A percentile compares a stretch with the other conserved stretches of the same genome.
Conservation (phyloP, 2,113 vertebrate genomes). For the Rhinolophus ferrumequinum region DNA sequence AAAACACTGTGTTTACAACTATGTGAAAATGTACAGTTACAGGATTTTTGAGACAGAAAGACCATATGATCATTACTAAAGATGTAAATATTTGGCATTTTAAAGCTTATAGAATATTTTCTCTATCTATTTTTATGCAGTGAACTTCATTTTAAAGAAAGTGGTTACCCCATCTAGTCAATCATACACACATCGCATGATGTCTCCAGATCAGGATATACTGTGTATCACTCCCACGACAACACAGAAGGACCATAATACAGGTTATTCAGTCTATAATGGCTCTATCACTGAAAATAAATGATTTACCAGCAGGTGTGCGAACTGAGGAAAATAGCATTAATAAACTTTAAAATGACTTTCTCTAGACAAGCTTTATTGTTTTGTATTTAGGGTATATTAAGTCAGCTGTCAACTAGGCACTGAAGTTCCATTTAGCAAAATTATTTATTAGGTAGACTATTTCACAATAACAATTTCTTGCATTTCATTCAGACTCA, state of each 20-base stretch:
- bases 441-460: background rate
- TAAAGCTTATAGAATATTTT: conserved; percentile 13
- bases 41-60: background rate
- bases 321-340: background rate
- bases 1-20: conserved; percentile 57
- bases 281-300: conserved; percentile 42
- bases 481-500: background rate
- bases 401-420: background rate
- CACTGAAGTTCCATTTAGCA: background rate
- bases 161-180: background rate
- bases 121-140: background rate
- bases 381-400: conserved; percentile 22
- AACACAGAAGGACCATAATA: background rate
- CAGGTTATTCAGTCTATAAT: background rate
- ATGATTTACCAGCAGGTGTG: background rate
- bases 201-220: background rate
- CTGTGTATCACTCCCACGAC: background rate
- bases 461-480: background rate
- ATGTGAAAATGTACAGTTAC: conserved; percentile 32
- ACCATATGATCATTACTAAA: conserved; percentile 34
- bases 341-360: conserved; percentile 58
- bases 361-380: background rate
- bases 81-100: conserved; percentile 52
- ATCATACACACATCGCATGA: background rate
- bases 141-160: background rate